Evolutionary conservation across 1,140 invertebrate species (phyloP), one percentile per base, ranked within the genome.

Genomic region (Zaprionus taronus): DNA sequence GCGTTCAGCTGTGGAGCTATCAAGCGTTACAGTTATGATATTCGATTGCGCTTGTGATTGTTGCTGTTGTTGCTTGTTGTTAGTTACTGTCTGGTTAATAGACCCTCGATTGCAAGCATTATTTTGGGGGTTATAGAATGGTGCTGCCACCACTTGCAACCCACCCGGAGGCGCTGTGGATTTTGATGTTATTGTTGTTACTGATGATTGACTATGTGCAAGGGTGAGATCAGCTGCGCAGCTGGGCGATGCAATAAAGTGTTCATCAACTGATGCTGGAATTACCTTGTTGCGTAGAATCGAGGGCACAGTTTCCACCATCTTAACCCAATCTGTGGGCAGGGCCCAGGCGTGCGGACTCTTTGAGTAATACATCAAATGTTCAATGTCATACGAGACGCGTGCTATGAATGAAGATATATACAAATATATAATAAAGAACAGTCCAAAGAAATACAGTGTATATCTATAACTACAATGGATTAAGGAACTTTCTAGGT

Each of bases 221-320:
- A 66, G 63, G 51, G 68, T 84, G 63, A 64, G 67, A 70, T 68
- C 74, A 53, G 71, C 80, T 34, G 31, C 31, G 31, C 31, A 34
- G 64, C 51, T 78, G 57, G 67, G 41, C 77, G 28, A 47, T 38
- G 69, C 38, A 60, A 41, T 57, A 12, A 41, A 55, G 36, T 55
- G 47, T 34, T 34, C 38, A 28, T 78, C 73, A 41, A 49, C 17
- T 55, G 71, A 38, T 34, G 9, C 31, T 34, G n/a, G 58, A 75
- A 63, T 92, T 93, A 93, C 92, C 92, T 93, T 93, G 72, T 93
- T 92, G 68, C 92, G 91, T 49, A 92, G 56, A 68, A 93, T 91
- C 62, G 85, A 83, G 61, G 91, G 92, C 28, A 73, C 72, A 64
- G 76, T 81, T 62, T 92, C 85, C 47, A 80, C 60, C 26, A 93